Evolutionary conservation across 92 coral and sea anemone genomes (phyloP).

Genomic region (Chrysogorgia sp.): DNA sequence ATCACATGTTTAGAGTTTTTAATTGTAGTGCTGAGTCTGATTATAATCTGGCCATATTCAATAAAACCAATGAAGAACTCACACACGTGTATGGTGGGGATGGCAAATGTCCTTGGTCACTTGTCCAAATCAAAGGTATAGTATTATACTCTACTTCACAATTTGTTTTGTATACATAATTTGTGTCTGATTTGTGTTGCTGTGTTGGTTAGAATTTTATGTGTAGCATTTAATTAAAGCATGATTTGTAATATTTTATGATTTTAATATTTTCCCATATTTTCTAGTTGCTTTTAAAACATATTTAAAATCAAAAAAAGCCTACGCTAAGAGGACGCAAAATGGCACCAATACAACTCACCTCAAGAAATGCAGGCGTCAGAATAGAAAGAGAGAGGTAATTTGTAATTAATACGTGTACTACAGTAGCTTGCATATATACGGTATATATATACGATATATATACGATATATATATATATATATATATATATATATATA

Average conservation of each 20-base stretch:
- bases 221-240: background rate
- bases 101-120: conserved; percentile 2
- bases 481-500: no score
- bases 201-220: background rate
- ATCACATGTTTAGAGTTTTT: no score
- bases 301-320: background rate
- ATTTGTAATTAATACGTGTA: background rate
- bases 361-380: background rate
- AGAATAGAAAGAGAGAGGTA: background rate
- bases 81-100: background rate
- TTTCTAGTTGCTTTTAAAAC: conserved; percentile 8
- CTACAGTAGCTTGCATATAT: no score
- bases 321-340: background rate
- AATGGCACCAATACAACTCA: background rate
- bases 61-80: background rate
- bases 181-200: background rate
- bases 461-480: no score
- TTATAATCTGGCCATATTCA: background rate
- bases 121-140: background rate
- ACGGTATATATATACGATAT: no score
- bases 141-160: background rate
- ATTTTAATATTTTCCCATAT: background rate
- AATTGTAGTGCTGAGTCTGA: background rate
- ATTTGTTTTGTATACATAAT: background rate
- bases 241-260: background rate